Conservation (phyloP, 2,113 vertebrate genomes). For the Rhinogobius similis region DNA sequence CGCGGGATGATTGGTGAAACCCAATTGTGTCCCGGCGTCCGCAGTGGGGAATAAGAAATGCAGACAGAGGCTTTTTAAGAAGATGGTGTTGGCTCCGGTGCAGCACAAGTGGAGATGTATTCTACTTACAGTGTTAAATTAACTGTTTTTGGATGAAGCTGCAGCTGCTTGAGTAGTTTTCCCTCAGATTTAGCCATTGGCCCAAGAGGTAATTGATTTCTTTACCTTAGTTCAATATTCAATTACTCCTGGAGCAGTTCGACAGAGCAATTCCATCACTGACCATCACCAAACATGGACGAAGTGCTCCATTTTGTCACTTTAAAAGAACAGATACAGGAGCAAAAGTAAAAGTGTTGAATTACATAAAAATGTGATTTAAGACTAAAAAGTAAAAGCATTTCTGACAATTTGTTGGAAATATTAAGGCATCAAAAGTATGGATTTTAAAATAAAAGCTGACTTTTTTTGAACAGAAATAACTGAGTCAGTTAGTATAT, state of each 20-base stretch:
- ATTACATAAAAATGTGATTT: too few species aligned
- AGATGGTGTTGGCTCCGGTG: conserved; percentile 24
- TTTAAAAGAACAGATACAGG: too few species aligned
- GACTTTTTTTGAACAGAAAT: too few species aligned
- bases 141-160: background rate
- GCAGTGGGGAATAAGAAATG: conserved; percentile 21
- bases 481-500: too few species aligned
- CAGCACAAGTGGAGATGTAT: background rate
- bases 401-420: too few species aligned
- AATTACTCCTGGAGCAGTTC: background rate
- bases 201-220: background rate
- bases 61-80: conserved; percentile 30
- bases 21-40: conserved; percentile 38
- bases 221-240: background rate
- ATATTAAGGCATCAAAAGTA: too few species aligned
- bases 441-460: too few species aligned
- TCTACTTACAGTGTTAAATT: background rate
- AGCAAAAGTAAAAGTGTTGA: too few species aligned
- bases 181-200: background rate
- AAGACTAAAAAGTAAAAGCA: too few species aligned
- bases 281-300: too few species aligned
- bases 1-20: conserved; percentile 48
- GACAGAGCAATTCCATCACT: too few species aligned
- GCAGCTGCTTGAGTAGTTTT: background rate
- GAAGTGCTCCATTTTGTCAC: too few species aligned